Evolutionary conservation across 2,113 vertebrate species (phyloP).

Genomic region (Nematolebias whitei): DNA sequence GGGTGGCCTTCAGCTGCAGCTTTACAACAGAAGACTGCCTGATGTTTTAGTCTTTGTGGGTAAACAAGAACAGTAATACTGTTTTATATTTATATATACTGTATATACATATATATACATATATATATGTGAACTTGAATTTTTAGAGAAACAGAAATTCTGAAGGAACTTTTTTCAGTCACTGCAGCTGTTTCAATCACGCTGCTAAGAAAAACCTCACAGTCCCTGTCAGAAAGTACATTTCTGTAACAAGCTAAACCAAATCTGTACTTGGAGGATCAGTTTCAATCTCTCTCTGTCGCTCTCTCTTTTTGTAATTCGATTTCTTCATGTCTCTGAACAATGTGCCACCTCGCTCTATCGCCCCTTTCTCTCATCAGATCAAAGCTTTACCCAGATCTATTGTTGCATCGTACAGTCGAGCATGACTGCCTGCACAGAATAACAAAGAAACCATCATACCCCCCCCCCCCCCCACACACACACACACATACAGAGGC

Average conservation of each 20-base stretch:
- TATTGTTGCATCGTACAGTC: conserved; percentile 43
- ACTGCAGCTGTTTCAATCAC: background rate
- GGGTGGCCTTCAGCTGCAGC: no score
- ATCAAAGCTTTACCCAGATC: conserved; percentile 53
- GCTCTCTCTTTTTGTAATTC: conserved; percentile 1
- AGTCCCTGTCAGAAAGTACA: background rate
- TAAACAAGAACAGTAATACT: no score
- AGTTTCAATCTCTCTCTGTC: conserved; percentile 32
- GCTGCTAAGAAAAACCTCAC: background rate
- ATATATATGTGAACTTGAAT: no score
- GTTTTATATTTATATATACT: no score
- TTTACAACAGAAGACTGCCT: no score
- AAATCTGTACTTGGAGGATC: conserved; percentile 14
- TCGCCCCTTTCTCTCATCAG: conserved; percentile 39
- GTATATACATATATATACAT: no score
- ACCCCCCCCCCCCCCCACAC: background rate
- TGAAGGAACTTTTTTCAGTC: no score
- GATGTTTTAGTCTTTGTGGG: no score
- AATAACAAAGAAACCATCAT: conserved; percentile 38
- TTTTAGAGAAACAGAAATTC: no score
- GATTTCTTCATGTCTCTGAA: conserved; percentile 4
- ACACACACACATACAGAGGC: background rate
- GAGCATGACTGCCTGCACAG: conserved; percentile 17
- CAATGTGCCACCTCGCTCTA: background rate
- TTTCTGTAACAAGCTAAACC: background rate